Conservation (phyloP, 1,140 invertebrate genomes). For the Drosophila arawakana region DNA sequence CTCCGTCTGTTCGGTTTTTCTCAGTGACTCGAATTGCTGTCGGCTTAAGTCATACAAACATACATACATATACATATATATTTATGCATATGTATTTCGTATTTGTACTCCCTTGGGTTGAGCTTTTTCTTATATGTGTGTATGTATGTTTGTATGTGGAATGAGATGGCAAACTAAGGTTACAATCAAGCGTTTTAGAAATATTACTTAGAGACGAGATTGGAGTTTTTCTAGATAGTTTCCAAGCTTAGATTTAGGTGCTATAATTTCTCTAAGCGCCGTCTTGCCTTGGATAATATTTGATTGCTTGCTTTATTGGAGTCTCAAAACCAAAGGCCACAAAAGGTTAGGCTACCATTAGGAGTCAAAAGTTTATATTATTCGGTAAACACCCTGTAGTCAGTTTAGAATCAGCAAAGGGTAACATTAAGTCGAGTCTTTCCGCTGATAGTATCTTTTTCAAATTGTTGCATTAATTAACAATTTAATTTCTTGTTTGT, state of each 20-base stretch:
- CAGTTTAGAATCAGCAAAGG: not conserved
- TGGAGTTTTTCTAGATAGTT: constrained; percentile 21
- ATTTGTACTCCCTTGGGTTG: constrained; percentile 41
- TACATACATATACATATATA: constrained; percentile 14
- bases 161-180: constrained; percentile 64
- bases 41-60: constrained; percentile 68
- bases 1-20: constrained; percentile 48
- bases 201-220: constrained; percentile 45
- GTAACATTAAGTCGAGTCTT: too few species aligned
- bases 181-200: constrained; percentile 55
- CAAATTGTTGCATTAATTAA: not conserved
- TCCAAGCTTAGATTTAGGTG: constrained; percentile 46
- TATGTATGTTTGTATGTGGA: constrained; percentile 56
- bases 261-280: constrained; percentile 59
- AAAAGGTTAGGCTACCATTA: constrained; percentile 6
- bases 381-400: not conserved
- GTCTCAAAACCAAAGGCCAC: not conserved
- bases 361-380: not conserved
- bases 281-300: constrained; percentile 10
- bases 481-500: constrained; percentile 47
- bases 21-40: constrained; percentile 78
- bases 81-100: constrained; percentile 18
- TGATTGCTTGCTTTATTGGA: constrained; percentile 18
- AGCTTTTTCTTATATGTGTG: constrained; percentile 65
- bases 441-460: not conserved